Base-by-base conservation (phyloP, 2,888 invertebrate species). In the Cheilosia scutellata region DNA sequence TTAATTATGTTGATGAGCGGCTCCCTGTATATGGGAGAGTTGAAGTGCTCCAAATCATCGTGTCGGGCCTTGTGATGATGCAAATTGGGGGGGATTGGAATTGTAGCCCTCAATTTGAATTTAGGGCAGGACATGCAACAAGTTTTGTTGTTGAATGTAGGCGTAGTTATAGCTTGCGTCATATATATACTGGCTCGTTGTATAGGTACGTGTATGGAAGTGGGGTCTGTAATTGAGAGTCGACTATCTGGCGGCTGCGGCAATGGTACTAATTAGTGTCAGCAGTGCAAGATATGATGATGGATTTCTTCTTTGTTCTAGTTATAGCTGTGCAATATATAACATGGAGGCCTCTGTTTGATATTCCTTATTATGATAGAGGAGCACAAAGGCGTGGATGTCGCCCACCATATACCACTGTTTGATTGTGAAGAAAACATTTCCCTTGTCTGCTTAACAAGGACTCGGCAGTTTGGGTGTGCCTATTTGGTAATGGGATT, bases 1-100 rank as follows among this genome's bases (percentile, higher is more conserved):
- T 68, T 76, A 76, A 76, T 76, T 76, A 76, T 68, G 66, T 58
- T 76, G 76, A 68, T 66, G 66, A 76, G 66, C 51, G 66, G 37
- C 20, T 33, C 49, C 42, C 25, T 40, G 7, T 29, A 51, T 51
- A 58, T 58, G 44, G 44, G 25, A 25, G 33, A 44, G 49, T 20
- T 55, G 37, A 58, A 66, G 58, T 66, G n/a, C 37, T 58, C 9
- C 33, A 49, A 47, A 49, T 76, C 49, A 55, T 11, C 37, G 31
- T 62, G 20, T 31, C 29, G 60, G 58, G 37, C 27, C 31, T 68
- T 40, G n/a, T 68, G 53, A 44, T 66, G 20, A 65, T 29, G 44
- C 27, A 70, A 13, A 33, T n/a, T 20, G 40, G 11, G 44, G 29
- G 25, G 20, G 25, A 11, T 37, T 37, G 37, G 11, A 11, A 11